Evolutionary conservation across 2,113 vertebrate species (phyloP).

Genomic region (Urocitellus parryii): DNA sequence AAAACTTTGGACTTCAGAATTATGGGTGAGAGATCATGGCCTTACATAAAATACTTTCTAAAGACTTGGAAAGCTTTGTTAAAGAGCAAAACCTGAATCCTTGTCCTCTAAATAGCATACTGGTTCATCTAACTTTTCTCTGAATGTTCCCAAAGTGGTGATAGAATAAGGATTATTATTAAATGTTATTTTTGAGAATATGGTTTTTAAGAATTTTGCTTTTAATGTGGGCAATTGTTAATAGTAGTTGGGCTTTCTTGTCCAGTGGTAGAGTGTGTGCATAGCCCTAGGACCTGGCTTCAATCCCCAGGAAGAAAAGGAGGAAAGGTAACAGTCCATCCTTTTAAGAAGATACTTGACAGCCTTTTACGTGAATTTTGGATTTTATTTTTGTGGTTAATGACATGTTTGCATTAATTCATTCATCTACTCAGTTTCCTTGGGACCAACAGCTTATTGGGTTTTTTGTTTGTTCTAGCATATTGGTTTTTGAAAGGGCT

Average conservation of each 20-base stretch:
- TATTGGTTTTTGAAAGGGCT: background rate
- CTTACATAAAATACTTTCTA: conserved; percentile 45
- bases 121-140: conserved; percentile 3
- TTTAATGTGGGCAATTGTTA: background rate
- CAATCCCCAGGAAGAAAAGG: background rate
- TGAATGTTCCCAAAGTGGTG: background rate
- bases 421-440: background rate
- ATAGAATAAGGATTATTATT: background rate
- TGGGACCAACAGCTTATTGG: background rate
- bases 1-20: background rate
- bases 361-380: background rate
- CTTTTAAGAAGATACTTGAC: background rate
- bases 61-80: conserved; percentile 22
- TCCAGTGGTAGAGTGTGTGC: background rate
- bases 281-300: background rate
- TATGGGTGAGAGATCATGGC: background rate
- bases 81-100: background rate
- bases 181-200: background rate
- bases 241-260: background rate
- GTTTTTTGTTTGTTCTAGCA: background rate
- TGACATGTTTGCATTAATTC: background rate
- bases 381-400: background rate
- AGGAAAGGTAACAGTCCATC: background rate
- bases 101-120: background rate
- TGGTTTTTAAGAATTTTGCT: background rate